Conservation (phyloP, 2,797 vertebrate genomes). For the Acanthornis magna region DNA sequence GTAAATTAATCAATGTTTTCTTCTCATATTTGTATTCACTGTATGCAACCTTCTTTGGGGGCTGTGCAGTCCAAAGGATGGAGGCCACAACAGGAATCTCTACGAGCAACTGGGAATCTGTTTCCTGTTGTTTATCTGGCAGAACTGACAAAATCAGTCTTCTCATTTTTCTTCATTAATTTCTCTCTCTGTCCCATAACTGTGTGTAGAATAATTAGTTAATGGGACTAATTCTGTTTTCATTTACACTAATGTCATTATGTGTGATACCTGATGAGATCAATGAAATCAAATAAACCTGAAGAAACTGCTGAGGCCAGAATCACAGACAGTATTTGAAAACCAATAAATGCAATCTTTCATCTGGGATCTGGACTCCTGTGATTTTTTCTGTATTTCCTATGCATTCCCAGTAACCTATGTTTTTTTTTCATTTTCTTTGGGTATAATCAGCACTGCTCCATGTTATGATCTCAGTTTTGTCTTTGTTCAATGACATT, state of each 20-base stretch:
- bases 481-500: background rate
- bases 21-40: background rate
- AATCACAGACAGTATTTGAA: background rate
- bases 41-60: background rate
- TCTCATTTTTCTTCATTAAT: slow-evolving; percentile 35
- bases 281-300: slow-evolving; percentile 37
- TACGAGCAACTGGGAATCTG: background rate
- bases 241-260: slow-evolving; percentile 16
- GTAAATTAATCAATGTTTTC: background rate
- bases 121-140: background rate
- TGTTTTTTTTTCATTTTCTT: background rate
- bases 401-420: background rate
- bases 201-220: slow-evolving; percentile 1
- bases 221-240: slow-evolving; percentile 28
- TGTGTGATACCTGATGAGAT: slow-evolving; percentile 19
- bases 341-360: background rate
- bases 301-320: slow-evolving; percentile 24
- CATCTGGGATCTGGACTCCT: background rate
- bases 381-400: background rate
- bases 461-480: background rate
- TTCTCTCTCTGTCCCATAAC: background rate
- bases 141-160: slow-evolving; percentile 23
- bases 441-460: background rate
- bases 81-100: background rate
- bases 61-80: background rate